Percentiles rank a stretch among this genome's conserved stretches.
phyloP scores from a whole-genome alignment of 2,797 vertebrate genomes.

The Leptatherina wallacei region DNA sequence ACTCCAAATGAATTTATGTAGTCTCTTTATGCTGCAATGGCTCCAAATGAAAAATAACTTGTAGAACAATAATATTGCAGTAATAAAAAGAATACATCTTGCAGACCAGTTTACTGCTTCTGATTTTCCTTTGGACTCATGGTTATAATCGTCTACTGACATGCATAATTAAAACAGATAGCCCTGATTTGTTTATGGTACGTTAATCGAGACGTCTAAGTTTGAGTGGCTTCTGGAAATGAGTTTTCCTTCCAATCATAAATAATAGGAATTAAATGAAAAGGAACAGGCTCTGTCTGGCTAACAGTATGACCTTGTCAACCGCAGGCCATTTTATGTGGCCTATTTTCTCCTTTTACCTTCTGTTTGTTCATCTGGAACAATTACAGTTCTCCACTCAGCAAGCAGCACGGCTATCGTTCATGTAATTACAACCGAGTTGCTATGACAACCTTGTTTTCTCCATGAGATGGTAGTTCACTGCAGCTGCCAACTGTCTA shows the following conservation, averaged over 20 bases:
- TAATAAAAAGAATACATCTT: constrained; percentile 29
- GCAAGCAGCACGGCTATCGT: constrained; percentile 51
- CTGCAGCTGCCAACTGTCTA: constrained; percentile 45
- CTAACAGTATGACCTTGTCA: constrained; percentile 50
- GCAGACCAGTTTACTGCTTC: not conserved
- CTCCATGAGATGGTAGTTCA: constrained; percentile 29
- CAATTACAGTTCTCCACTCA: constrained; percentile 67
- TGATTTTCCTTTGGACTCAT: constrained; percentile 4
- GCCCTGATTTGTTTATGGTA: constrained; percentile 13
- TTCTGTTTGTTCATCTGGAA: constrained; percentile 59
- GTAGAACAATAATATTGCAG: constrained; percentile 25
- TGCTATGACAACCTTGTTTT: constrained; percentile 63
- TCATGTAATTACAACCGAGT: constrained; percentile 72
- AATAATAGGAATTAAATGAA: constrained; percentile 47
- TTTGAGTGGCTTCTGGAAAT: constrained; percentile 15
- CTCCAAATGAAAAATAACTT: constrained; percentile 41
- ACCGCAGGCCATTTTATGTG: constrained; percentile 52
- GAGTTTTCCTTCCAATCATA: constrained; percentile 19
- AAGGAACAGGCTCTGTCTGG: constrained; percentile 24
- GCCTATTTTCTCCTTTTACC: constrained; percentile 51
- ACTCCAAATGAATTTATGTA: constrained; percentile 48
- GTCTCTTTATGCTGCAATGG: constrained; percentile 40
- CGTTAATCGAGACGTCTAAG: constrained; percentile 13
- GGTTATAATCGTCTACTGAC: constrained; percentile 22
- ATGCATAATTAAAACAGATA: constrained; percentile 29